A percentile compares a stretch with the other conserved stretches of the same genome.
phyloP scores from a whole-genome alignment of 2,888 invertebrate genomes.

The Lasioglossum vierecki region DNA sequence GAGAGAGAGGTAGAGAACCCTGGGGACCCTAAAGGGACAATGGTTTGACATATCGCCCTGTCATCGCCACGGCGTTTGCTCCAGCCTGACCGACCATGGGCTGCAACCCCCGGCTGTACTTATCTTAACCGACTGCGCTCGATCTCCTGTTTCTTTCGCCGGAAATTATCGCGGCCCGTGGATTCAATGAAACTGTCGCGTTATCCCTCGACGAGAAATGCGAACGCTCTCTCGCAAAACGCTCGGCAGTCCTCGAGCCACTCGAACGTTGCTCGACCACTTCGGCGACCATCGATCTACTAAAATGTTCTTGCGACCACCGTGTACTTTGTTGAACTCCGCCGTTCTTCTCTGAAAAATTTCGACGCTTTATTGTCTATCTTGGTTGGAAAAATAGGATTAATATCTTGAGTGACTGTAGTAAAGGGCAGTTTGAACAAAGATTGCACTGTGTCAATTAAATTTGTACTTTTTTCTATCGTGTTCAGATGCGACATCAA shows the following conservation, averaged over 20 bases:
- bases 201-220: slow-evolving; percentile 64
- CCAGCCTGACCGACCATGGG: slow-evolving; percentile 65
- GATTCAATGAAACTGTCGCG: slow-evolving; percentile 65
- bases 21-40: slow-evolving; percentile 73
- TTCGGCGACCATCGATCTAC: slow-evolving; percentile 22
- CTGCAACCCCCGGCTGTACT: slow-evolving; percentile 69
- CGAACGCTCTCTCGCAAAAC: slow-evolving; percentile 62
- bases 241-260: slow-evolving; percentile 37
- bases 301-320: slow-evolving; percentile 1
- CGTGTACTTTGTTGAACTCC: not conserved
- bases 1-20: slow-evolving; percentile 31
- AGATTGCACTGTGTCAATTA: not conserved
- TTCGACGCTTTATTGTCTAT: not conserved
- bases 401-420: not conserved
- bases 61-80: slow-evolving; percentile 75
- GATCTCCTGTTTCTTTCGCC: slow-evolving; percentile 60
- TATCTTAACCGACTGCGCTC: slow-evolving; percentile 67
- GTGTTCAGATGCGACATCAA: too few relatives aligned
- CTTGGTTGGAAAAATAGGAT: not conserved
- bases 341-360: not conserved
- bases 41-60: slow-evolving; percentile 80
- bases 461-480: too few relatives aligned
- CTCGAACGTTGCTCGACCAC: slow-evolving; percentile 50
- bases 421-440: not conserved
- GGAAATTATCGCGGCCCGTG: slow-evolving; percentile 63